phyloP scores from a whole-genome alignment of 2,113 vertebrate species.

The Arvicanthis niloticus region DNA sequence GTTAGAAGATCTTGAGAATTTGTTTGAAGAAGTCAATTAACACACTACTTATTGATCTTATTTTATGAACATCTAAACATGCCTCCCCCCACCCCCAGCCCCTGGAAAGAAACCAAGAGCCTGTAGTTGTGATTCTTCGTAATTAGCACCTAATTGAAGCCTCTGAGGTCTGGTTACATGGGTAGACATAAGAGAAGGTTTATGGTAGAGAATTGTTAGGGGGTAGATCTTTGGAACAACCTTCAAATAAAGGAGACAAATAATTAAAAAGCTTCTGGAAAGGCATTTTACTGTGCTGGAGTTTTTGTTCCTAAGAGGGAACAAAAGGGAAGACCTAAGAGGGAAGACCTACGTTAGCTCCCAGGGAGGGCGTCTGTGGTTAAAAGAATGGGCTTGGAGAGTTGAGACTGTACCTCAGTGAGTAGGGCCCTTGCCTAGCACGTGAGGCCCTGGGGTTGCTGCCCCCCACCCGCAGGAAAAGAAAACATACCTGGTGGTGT shows the following conservation, averaged over 20 bases:
- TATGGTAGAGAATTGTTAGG: background rate
- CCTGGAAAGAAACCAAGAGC: background rate
- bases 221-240: background rate
- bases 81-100: no score
- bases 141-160: background rate
- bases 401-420: background rate
- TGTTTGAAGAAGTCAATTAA: slow-evolving; percentile 26
- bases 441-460: background rate
- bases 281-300: background rate
- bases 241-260: background rate
- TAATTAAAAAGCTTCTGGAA: background rate
- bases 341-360: background rate
- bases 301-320: slow-evolving; percentile 1
- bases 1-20: background rate
- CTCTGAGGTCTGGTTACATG: background rate
- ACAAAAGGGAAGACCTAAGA: no score
- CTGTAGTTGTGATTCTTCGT: background rate
- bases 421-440: background rate
- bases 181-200: background rate
- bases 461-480: background rate
- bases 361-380: background rate
- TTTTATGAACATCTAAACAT: slow-evolving; percentile 30
- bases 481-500: background rate
- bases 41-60: slow-evolving; percentile 30
- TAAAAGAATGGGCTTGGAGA: background rate